These are phyloP conservation scores for Sebastes nivosus DNA, from an alignment of 2,797 vertebrate species.

Conservation along the genomic window DNA sequence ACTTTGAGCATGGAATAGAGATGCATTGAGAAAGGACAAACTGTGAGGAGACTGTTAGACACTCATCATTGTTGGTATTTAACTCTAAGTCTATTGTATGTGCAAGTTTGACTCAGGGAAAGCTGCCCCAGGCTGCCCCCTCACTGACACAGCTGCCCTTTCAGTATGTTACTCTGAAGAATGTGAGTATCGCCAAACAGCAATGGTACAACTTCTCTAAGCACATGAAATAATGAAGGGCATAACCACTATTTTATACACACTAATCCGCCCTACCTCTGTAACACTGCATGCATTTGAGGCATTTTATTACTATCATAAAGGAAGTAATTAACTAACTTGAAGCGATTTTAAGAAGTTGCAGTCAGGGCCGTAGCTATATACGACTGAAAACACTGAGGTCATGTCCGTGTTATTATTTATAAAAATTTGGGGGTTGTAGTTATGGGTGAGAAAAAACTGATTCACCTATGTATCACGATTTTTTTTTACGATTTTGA, in stretches of 20 bases:
- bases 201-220: not conserved
- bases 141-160: not conserved
- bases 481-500: too few species aligned
- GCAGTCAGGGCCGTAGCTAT: not conserved
- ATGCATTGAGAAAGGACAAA: not conserved
- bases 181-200: not conserved
- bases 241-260: slow-evolving; percentile 14
- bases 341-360: not conserved
- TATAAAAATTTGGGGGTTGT: not conserved
- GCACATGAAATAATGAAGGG: not conserved
- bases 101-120: slow-evolving; percentile 24
- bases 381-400: not conserved
- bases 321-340: not conserved
- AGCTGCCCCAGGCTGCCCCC: not conserved
- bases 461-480: too few species aligned
- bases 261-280: not conserved
- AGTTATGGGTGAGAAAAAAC: not conserved
- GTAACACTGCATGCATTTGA: not conserved
- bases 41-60: not conserved
- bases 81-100: not conserved
- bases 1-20: slow-evolving; percentile 53
- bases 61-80: not conserved
- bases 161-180: not conserved
- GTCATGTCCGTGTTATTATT: not conserved
- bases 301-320: too few species aligned